Conservation (phyloP, 1,140 invertebrate genomes). For the Lepidurus arcticus region DNA sequence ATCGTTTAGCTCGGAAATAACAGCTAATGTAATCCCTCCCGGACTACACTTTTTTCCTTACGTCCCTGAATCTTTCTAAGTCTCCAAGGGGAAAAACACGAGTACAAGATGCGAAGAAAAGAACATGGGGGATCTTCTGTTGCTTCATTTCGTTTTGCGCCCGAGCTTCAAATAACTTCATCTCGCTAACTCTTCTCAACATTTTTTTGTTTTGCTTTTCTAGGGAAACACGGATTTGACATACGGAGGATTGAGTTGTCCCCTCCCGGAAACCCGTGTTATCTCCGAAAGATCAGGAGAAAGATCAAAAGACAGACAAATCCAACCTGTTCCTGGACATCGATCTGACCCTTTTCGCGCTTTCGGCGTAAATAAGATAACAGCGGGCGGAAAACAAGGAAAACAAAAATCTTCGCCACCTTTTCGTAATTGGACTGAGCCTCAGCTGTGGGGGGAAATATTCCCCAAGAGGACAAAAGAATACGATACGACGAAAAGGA, state of each 20-base stretch:
- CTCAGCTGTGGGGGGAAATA: not conserved
- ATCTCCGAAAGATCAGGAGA: not conserved
- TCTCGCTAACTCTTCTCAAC: not conserved
- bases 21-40: too few relatives aligned
- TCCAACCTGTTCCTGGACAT: not conserved
- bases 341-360: constrained; percentile 8
- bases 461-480: not conserved
- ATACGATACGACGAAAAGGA: too few relatives aligned
- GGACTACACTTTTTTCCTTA: not conserved
- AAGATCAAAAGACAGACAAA: not conserved
- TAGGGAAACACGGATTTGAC: constrained; percentile 17
- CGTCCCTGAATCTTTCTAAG: not conserved
- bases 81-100: not conserved
- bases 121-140: too few relatives aligned
- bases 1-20: too few relatives aligned
- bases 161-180: too few relatives aligned
- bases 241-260: not conserved
- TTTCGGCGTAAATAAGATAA: not conserved
- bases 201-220: not conserved
- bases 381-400: not conserved
- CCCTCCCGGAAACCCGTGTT: not conserved
- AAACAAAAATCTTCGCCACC: not conserved
- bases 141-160: too few relatives aligned
- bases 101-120: not conserved
- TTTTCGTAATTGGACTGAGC: constrained; percentile 3